phyloP scores from a whole-genome alignment of 2,113 vertebrate species.

The Sinosuthora webbiana region DNA sequence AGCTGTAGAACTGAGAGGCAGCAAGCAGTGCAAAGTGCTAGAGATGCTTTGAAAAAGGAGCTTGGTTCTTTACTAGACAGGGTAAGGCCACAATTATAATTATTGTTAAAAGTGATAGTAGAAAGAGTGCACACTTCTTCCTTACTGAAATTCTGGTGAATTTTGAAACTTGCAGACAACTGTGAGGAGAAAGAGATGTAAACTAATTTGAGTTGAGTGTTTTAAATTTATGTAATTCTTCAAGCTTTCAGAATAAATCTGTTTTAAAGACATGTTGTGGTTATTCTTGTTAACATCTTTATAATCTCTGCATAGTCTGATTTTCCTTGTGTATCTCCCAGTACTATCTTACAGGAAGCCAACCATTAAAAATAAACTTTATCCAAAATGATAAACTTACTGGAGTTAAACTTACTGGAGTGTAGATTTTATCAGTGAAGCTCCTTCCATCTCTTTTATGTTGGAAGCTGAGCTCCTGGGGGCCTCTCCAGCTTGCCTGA shows the following conservation, averaged over 20 bases:
- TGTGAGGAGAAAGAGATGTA: background rate
- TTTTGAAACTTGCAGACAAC: background rate
- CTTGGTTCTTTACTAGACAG: background rate
- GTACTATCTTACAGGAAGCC: conserved; percentile 33
- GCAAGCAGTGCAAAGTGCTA: background rate
- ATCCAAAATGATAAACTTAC: background rate
- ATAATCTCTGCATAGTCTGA: background rate
- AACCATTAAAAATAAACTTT: conserved; percentile 23
- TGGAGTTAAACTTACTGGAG: background rate
- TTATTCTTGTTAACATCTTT: background rate
- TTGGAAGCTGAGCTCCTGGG: background rate
- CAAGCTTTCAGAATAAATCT: background rate
- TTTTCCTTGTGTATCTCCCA: background rate
- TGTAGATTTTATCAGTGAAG: background rate
- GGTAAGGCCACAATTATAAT: background rate
- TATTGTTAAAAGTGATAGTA: background rate
- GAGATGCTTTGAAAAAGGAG: background rate
- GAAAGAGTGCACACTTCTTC: background rate
- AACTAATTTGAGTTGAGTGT: background rate
- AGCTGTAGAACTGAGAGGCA: background rate
- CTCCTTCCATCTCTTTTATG: background rate
- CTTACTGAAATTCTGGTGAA: background rate
- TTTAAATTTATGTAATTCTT: background rate
- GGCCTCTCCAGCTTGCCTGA: background rate
- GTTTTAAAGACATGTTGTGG: background rate